These are phyloP conservation scores for Condylura cristata DNA, from an alignment of 2,113 vertebrate genomes.

Conservation along the genomic window DNA sequence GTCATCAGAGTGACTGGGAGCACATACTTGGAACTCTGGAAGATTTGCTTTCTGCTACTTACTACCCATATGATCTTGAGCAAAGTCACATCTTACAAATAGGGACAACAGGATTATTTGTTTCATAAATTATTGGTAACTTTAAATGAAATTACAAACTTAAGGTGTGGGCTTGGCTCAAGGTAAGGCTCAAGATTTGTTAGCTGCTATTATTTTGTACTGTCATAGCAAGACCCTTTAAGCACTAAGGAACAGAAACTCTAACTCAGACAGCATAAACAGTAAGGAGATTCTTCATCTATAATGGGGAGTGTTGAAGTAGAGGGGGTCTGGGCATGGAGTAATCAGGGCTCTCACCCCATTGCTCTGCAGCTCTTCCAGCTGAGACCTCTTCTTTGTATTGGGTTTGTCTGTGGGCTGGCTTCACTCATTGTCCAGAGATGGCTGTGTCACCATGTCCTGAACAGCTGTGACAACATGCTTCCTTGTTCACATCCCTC, in stretches of 20 bases:
- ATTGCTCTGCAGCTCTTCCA: neutral
- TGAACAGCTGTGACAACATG: slow-evolving; percentile 46
- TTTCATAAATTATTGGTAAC: slow-evolving; percentile 1
- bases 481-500: slow-evolving; percentile 63
- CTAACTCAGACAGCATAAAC: slow-evolving; percentile 10
- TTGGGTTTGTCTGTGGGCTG: slow-evolving; percentile 47
- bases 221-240: neutral
- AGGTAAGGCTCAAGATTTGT: slow-evolving; percentile 26
- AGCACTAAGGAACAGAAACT: slow-evolving; percentile 47
- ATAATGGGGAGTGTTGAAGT: slow-evolving; percentile 45
- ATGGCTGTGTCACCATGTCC: slow-evolving; percentile 28
- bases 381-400: slow-evolving; percentile 50
- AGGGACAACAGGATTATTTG: neutral
- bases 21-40: neutral
- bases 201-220: slow-evolving; percentile 48
- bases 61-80: neutral
- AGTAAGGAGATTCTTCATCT: slow-evolving; percentile 60
- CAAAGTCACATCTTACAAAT: neutral
- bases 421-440: slow-evolving; percentile 60
- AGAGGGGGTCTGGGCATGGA: neutral
- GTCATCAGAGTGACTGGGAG: neutral
- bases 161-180: slow-evolving; percentile 24
- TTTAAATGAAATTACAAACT: slow-evolving; percentile 28
- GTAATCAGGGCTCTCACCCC: slow-evolving; percentile 60
- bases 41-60: neutral